Base-by-base conservation (phyloP, 2,113 vertebrate genomes). In the Plestiodon gilberti region DNA sequence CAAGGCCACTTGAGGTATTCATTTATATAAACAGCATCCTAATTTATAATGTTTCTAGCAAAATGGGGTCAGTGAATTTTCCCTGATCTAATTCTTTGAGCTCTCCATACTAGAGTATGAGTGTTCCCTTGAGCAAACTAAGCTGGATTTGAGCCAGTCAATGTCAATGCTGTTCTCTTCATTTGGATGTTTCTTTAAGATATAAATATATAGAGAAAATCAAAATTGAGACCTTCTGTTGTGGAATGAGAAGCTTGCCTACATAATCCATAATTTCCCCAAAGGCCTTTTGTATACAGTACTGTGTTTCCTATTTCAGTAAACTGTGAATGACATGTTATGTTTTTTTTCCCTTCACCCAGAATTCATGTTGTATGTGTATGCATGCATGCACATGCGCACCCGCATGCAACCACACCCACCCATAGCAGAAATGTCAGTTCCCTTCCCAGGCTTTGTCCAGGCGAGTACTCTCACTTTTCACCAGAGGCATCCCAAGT, bases 191-290 rank as follows among this genome's bases (percentile, higher is more conserved):
- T 17, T 28, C n/a, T n/a, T n/a, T 73, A 0, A 79, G 83, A 3
- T 48, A 48, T 48, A 48, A 48, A 84, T 22, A 3, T 11, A 2
- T 23, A 64, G 78, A 77, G 71, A 86, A 81, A 80, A 55, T 81
- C 23, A 33, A 80, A 62, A 38, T 10, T 43, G 43, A 25, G 78
- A 43, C 88, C 40, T 75, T 59, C 87, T 79, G 28, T 33, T 76
- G 30, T 84, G 69, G 61, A 78, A 65, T 84, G 71, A 57, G 38
- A 74, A 73, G 25, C 43, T 79, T 79, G 48, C 48, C 43, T 65
- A 13, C 81, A 79, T 40, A 88, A 71, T 62, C 79, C 61, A 70
- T 77, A 28, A 64, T 79, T 84, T 83, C 83, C 82, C 17, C 57
- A 28, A 14, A 70, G 57, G n/a, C 9, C 22, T 43, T 80, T 76